Percentiles rank a stretch among this genome's conserved stretches.
phyloP scores from a whole-genome alignment of 2,113 vertebrate species.

The Canis aureus region DNA sequence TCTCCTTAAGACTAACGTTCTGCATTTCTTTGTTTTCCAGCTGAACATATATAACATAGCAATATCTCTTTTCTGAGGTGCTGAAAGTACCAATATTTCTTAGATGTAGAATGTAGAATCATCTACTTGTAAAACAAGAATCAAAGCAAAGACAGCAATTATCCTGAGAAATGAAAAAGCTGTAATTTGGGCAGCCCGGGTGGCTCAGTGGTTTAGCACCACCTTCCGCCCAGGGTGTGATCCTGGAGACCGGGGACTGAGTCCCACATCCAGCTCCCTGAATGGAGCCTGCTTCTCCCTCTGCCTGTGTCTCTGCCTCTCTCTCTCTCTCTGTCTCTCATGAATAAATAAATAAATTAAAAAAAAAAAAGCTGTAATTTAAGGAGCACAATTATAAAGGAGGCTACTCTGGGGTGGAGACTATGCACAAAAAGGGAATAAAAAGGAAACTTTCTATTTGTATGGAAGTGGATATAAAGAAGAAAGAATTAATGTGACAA shows the following conservation, averaged over 20 bases:
- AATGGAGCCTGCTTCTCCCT: no score
- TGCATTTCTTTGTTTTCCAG: neutral
- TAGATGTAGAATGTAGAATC: neutral
- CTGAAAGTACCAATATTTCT: neutral
- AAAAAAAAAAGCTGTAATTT: neutral
- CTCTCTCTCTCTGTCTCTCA: no score
- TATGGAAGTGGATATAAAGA: neutral
- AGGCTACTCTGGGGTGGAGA: neutral
- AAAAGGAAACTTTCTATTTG: constrained; percentile 2
- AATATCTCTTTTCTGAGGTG: neutral
- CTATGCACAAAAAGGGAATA: constrained; percentile 39
- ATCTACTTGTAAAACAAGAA: neutral
- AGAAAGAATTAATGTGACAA: neutral
- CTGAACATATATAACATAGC: neutral
- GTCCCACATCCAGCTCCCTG: no score
- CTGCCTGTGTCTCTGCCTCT: no score
- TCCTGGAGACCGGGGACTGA: no score
- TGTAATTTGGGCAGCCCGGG: neutral
- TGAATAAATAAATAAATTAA: no score
- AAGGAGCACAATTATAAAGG: neutral
- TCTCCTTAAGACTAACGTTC: neutral
- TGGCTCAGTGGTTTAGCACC: no score
- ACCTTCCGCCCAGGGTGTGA: no score
- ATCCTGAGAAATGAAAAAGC: neutral
- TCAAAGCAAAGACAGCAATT: neutral